Base-by-base conservation (phyloP, 2,797 vertebrate species). In the Hapalemur alaotrensis region DNA sequence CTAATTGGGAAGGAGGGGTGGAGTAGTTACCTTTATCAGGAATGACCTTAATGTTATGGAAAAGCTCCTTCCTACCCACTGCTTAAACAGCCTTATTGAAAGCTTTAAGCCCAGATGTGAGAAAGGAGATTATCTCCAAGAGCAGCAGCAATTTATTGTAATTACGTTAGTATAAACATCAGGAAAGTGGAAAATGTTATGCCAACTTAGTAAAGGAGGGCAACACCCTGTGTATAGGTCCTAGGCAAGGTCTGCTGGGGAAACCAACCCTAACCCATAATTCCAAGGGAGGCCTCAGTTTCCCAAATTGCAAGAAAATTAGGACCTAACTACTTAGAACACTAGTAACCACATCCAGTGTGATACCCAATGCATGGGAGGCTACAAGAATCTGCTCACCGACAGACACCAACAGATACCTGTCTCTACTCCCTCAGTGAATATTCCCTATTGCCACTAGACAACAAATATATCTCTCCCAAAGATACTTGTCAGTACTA, bases 1-100 rank as follows among this genome's bases (percentile, higher is more conserved):
- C 72, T 89, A 96, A 96, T 35, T 82, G 81, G 78, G 92, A 97
- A 92, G 54, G n/a, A 89, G 88, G 78, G 94, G 94, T 92, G 81
- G 87, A 89, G 81, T 30, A n/a, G 80, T 83, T 83, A 93, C 89
- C 96, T 97, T 97, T 97, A 98, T 97, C 95, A 97, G 93, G 43
- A 97, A 94, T 92, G 92, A 97, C 86, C 73, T 94, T 93, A 93
- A 94, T 93, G 76, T 91, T 86, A 96, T 67, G 89, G 96, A 96
- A 97, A 97, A 94, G 61, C 67, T 96, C 89, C 72, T 97, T 97
- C 89, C 89, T 80, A 48, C 57, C 30, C 61, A 87, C 20, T 61
- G 50, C 80, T 95, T 94, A 79, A 69, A 70, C 12, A 96, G 87
- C 28, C 79, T 84, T 81, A 94, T 80, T 75, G 69, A 95, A 96